Conservation (phyloP, 2,888 invertebrate genomes). For the Noctua janthina region DNA sequence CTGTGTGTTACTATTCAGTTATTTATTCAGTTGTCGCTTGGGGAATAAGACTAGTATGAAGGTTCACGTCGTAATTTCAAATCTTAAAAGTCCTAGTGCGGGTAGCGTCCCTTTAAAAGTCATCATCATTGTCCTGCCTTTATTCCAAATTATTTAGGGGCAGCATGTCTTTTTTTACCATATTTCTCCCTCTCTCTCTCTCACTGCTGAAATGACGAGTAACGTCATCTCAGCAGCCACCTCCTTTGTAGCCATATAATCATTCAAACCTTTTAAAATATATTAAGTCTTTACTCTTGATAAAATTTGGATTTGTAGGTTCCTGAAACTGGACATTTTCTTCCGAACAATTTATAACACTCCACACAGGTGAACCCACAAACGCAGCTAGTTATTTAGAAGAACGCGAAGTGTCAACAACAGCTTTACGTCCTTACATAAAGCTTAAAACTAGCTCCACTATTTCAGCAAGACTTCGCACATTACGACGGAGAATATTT, state of each 20-base stretch:
- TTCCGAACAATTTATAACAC: neutral
- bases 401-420: constrained; percentile 37
- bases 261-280: neutral
- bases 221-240: no score
- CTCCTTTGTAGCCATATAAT: neutral
- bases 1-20: no score
- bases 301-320: neutral
- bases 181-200: no score
- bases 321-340: no score
- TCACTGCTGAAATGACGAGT: no score
- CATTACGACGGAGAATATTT: constrained; percentile 38
- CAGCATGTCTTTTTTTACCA: no score
- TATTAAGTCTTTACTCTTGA: neutral
- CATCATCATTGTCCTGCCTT: no score
- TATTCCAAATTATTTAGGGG: no score
- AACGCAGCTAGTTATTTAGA: neutral
- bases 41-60: neutral
- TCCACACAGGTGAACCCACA: neutral
- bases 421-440: constrained; percentile 8
- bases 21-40: no score
- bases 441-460: constrained; percentile 27
- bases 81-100: neutral
- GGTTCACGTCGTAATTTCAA: neutral
- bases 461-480: constrained; percentile 10
- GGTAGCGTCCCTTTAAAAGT: neutral